phyloP scores from a whole-genome alignment of 1,140 invertebrate genomes.

The Diorhabda carinulata region DNA sequence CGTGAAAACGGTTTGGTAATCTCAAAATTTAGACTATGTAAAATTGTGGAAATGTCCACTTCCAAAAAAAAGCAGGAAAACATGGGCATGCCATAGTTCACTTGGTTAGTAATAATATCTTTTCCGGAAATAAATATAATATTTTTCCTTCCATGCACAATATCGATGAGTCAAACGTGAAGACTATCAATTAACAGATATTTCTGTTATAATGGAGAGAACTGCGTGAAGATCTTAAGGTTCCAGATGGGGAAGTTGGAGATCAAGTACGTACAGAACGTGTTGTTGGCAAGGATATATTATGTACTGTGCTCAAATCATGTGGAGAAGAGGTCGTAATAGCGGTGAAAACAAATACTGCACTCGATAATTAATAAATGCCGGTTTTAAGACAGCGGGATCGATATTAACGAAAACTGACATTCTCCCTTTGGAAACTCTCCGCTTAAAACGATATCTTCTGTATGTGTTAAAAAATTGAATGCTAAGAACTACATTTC shows the following conservation, averaged over 20 bases:
- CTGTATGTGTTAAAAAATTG: conserved; percentile 39
- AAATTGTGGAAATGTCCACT: conserved; percentile 99
- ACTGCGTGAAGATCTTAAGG: conserved; percentile 91
- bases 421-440: conserved; percentile 51
- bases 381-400: conserved; percentile 41
- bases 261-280: conserved; percentile 71
- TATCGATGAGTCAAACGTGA: conserved; percentile 97
- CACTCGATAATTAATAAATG: conserved; percentile 89
- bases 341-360: conserved; percentile 89
- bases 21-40: conserved; percentile 95
- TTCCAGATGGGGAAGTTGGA: conserved; percentile 89
- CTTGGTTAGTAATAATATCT: conserved; percentile 97
- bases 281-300: conserved; percentile 79
- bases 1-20: conserved; percentile 99
- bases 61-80: conserved; percentile 98
- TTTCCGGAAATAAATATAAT: conserved; percentile 95
- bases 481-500: conserved; percentile 19
- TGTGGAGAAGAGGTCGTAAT: conserved; percentile 89
- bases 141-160: conserved; percentile 99
- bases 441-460: conserved; percentile 43
- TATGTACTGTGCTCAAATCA: conserved; percentile 89
- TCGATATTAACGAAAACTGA: conserved; percentile 12
- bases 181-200: conserved; percentile 94
- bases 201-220: conserved; percentile 89
- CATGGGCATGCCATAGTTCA: conserved; percentile 98